phyloP scores from a whole-genome alignment of 1,140 invertebrate species.

The Gryllus bimaculatus region DNA sequence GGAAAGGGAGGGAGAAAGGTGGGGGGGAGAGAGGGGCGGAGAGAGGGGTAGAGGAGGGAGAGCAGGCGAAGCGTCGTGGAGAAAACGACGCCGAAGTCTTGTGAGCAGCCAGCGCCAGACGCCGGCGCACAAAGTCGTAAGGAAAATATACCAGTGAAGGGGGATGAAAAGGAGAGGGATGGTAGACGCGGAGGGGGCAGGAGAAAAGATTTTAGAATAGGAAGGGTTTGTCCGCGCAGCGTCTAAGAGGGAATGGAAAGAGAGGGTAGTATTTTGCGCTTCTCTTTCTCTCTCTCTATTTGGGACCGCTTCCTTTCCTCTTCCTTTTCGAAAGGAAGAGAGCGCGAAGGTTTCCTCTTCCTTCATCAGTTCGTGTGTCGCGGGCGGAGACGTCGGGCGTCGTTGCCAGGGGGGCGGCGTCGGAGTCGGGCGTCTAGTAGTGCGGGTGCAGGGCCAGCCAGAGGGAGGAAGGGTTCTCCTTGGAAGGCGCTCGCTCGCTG shows the following conservation, averaged over 20 bases:
- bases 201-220: constrained; percentile 16
- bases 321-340: constrained; percentile 13
- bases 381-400: constrained; percentile 17
- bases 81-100: constrained; percentile 15
- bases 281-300: constrained; percentile 14
- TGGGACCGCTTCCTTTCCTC: neutral
- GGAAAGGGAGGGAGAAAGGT: constrained; percentile 12
- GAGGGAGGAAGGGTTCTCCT: constrained; percentile 13
- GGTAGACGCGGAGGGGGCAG: constrained; percentile 1
- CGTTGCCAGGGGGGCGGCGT: constrained; percentile 14
- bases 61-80: constrained; percentile 16
- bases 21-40: constrained; percentile 5
- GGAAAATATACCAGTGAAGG: constrained; percentile 12
- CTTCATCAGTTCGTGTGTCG: constrained; percentile 17
- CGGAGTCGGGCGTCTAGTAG: constrained; percentile 7
- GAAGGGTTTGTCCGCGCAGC: constrained; percentile 14
- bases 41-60: constrained; percentile 2
- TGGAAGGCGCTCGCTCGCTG: constrained; percentile 9
- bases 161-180: neutral
- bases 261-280: neutral
- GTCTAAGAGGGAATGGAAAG: constrained; percentile 15
- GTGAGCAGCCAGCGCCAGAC: neutral
- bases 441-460: neutral
- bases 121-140: constrained; percentile 10
- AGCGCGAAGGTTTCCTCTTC: constrained; percentile 13